These are phyloP conservation scores for Holacanthella duospinosa DNA, from an alignment of 2,888 invertebrate genomes.

Conservation along the genomic window DNA sequence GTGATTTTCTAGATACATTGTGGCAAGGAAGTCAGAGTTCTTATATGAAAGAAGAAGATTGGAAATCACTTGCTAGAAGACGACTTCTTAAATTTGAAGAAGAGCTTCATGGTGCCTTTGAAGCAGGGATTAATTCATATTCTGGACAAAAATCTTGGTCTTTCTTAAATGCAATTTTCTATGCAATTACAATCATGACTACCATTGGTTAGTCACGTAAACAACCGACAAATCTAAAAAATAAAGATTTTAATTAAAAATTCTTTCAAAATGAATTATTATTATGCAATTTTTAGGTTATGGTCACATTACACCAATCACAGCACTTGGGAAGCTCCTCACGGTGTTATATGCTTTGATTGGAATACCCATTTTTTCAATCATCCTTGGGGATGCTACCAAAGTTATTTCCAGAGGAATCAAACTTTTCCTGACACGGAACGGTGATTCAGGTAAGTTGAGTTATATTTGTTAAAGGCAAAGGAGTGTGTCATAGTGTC, in stretches of 20 bases:
- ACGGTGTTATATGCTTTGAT: conserved; percentile 89
- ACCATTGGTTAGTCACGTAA: conserved; percentile 68
- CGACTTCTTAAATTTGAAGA: conserved; percentile 75
- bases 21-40: conserved; percentile 58
- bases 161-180: conserved; percentile 75
- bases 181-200: conserved; percentile 73
- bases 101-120: conserved; percentile 70
- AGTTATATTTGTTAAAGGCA: too few species aligned
- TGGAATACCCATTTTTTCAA: conserved; percentile 90
- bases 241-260: too few species aligned
- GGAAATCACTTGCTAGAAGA: conserved; percentile 73
- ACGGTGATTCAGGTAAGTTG: conserved; percentile 13
- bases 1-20: conserved; percentile 64
- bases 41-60: conserved; percentile 72
- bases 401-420: conserved; percentile 81
- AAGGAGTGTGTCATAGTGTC: too few species aligned
- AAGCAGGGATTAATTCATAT: conserved; percentile 70
- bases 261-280: conserved; percentile 9
- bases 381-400: conserved; percentile 88
- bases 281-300: conserved; percentile 69
- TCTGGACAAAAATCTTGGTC: conserved; percentile 78
- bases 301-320: conserved; percentile 89
- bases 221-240: too few species aligned
- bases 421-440: conserved; percentile 55
- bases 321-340: conserved; percentile 63